Evolutionary conservation across 2,797 vertebrate genomes (phyloP).

Genomic region (Ataeniobius toweri): DNA sequence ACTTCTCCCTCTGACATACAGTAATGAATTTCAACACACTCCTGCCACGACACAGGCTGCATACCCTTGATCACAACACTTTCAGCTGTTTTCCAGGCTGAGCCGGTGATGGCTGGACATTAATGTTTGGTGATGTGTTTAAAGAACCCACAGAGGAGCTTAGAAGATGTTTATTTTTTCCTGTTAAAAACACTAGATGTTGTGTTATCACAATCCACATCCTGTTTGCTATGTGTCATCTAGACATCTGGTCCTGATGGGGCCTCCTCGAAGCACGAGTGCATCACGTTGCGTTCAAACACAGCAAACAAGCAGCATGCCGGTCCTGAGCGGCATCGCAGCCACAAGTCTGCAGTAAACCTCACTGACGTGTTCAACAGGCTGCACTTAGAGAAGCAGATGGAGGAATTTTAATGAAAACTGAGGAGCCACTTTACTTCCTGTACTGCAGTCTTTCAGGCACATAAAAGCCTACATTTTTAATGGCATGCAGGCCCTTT

Average conservation of each 20-base stretch:
- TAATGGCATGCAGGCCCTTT: slow-evolving; percentile 40
- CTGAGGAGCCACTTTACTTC: slow-evolving; percentile 50
- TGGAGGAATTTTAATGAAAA: slow-evolving; percentile 40
- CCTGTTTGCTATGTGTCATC: slow-evolving; percentile 9
- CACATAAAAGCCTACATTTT: slow-evolving; percentile 20
- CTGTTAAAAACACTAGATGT: background rate
- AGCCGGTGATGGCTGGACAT: background rate
- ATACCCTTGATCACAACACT: background rate
- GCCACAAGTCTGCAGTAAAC: slow-evolving; percentile 15
- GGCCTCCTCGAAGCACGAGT: slow-evolving; percentile 6
- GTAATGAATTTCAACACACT: background rate
- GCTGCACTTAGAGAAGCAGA: slow-evolving; percentile 36
- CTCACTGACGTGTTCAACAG: slow-evolving; percentile 25
- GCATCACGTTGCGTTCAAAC: background rate
- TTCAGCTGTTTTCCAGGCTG: background rate
- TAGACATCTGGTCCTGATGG: slow-evolving; percentile 15
- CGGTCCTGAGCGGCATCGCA: slow-evolving; percentile 8
- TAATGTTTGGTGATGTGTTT: slow-evolving; percentile 1
- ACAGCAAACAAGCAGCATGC: background rate
- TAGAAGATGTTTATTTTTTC: background rate
- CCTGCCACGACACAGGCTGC: background rate
- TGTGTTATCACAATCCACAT: background rate
- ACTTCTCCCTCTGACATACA: background rate
- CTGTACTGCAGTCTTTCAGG: slow-evolving; percentile 35
- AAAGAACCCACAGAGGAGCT: background rate